These are phyloP conservation scores for Cabera pusaria DNA, from an alignment of 2,888 invertebrate species.

Conservation along the genomic window DNA sequence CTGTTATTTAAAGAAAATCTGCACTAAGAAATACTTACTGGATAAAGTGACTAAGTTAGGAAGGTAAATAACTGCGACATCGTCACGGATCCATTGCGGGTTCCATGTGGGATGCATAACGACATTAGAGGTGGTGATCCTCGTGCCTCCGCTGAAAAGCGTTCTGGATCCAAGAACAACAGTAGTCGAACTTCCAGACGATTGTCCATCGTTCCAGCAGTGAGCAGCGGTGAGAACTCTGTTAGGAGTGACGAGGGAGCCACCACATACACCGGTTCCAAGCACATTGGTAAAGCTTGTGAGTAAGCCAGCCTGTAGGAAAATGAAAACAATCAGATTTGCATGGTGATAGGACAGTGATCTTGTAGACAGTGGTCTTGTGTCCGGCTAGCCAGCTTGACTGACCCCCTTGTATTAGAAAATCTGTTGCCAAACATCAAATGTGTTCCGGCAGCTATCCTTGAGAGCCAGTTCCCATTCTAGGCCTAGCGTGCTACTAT, in stretches of 20 bases:
- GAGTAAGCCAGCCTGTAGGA: constrained; percentile 33
- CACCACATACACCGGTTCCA: constrained; percentile 44
- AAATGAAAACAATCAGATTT: background rate
- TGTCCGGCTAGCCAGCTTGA: too few relatives aligned
- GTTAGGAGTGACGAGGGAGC: constrained; percentile 34
- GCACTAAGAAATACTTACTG: too few relatives aligned
- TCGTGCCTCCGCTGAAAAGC: constrained; percentile 45
- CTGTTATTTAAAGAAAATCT: too few relatives aligned
- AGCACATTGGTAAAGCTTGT: constrained; percentile 10
- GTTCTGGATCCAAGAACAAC: constrained; percentile 46
- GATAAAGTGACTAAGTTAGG: constrained; percentile 22
- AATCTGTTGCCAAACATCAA: too few relatives aligned
- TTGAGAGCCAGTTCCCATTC: too few relatives aligned
- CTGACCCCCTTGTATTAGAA: too few relatives aligned
- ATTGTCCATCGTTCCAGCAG: constrained; percentile 45
- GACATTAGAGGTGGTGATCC: constrained; percentile 34
- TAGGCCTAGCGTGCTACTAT: too few relatives aligned
- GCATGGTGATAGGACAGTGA: too few relatives aligned
- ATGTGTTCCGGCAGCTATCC: too few relatives aligned
- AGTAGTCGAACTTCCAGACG: constrained; percentile 39
- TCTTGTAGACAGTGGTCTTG: too few relatives aligned
- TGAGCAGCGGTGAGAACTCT: constrained; percentile 41
- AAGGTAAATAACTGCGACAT: constrained; percentile 43
- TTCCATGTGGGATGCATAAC: constrained; percentile 41
- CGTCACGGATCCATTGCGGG: constrained; percentile 40